Conservation (phyloP, 2,797 vertebrate genomes). For the Zenarchopterus dispar region DNA sequence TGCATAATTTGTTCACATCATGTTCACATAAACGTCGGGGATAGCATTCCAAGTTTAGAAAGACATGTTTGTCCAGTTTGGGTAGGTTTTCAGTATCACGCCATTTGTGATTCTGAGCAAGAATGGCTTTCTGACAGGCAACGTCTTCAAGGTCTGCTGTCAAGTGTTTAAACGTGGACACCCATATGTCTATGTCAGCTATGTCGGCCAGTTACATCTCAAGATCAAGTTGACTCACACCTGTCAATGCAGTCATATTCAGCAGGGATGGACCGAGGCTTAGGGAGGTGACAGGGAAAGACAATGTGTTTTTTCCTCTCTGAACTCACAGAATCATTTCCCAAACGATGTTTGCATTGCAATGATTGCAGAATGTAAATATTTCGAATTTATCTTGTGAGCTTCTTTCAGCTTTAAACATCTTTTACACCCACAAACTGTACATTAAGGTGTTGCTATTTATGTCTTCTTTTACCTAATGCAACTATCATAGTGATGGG, state of each 20-base stretch:
- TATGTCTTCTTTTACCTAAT: too few relatives aligned
- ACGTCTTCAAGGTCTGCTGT: not conserved
- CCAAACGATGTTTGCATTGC: not conserved
- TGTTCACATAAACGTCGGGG: too few relatives aligned
- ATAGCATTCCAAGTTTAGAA: too few relatives aligned
- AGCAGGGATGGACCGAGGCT: conserved; percentile 20
- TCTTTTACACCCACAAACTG: too few relatives aligned
- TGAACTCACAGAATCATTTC: conserved; percentile 8
- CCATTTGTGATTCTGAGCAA: not conserved
- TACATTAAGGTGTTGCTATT: too few relatives aligned
- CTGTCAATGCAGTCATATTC: conserved; percentile 9
- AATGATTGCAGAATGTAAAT: not conserved
- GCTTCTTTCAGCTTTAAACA: too few relatives aligned
- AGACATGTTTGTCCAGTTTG: too few relatives aligned
- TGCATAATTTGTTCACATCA: too few relatives aligned
- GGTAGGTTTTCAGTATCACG: not conserved
- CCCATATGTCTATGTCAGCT: too few relatives aligned
- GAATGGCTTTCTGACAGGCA: not conserved
- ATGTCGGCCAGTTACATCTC: conserved; percentile 17
- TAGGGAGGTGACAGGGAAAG: conserved; percentile 38
- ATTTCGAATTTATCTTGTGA: too few relatives aligned
- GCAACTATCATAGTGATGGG: too few relatives aligned
- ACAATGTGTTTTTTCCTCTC: conserved; percentile 16
- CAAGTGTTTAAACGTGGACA: not conserved
- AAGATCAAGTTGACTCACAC: conserved; percentile 18